A percentile compares a stretch with the other conserved stretches of the same genome.
These are phyloP conservation scores for Tigriopus japonicus DNA, from an alignment of 1,140 invertebrate genomes.

Conservation along the genomic window DNA sequence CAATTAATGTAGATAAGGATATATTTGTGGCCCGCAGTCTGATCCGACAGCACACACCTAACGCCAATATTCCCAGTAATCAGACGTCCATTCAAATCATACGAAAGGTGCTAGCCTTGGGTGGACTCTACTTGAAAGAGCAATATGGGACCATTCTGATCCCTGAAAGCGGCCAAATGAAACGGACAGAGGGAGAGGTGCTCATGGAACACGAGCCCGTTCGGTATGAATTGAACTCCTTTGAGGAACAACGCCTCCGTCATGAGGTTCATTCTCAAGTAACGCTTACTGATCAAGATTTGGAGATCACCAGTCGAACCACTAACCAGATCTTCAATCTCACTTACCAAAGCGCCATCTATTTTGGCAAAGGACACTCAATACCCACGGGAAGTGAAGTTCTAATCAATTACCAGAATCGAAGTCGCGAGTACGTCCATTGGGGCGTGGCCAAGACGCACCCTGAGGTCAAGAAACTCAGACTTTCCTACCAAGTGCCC, in stretches of 20 bases:
- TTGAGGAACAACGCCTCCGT: background rate
- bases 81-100: too few relatives aligned
- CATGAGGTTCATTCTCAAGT: background rate
- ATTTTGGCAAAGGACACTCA: background rate
- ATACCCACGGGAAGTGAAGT: background rate
- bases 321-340: background rate
- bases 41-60: background rate
- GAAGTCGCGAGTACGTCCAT: background rate
- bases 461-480: background rate
- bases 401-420: background rate
- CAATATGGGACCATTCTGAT: background rate
- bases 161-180: background rate
- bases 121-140: background rate
- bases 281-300: background rate
- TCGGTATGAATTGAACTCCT: background rate
- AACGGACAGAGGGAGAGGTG: background rate
- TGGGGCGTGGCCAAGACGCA: background rate
- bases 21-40: background rate
- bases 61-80: background rate
- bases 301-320: background rate
- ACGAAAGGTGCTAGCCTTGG: background rate
- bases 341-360: background rate
- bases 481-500: background rate
- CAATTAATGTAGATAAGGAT: background rate
- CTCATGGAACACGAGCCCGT: background rate